Evolutionary conservation across 2,113 vertebrate species (phyloP), one percentile per base, ranked within the genome.

Genomic region (Burhinus oedicnemus): DNA sequence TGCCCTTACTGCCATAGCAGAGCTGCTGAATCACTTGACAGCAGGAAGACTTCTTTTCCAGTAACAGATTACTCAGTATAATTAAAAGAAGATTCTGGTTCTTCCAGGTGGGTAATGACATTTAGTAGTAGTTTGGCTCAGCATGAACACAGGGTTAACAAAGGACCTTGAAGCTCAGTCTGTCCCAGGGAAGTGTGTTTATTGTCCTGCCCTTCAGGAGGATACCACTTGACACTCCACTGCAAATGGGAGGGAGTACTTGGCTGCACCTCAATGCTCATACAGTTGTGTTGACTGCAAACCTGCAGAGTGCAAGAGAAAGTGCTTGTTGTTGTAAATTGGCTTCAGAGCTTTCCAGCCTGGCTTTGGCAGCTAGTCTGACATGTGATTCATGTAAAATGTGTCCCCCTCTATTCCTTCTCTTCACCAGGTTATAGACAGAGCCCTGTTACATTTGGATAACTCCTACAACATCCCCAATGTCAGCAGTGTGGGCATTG

Each of bases 401-500:
- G 14, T 36, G 3, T 26, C n/a, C 42, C 52, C 17, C 8, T n/a
- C 12, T 21, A 12, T 60, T 36, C 45, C 65, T 96, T 65, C 27
- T 97, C n/a, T 94, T 87, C 75, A 69, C 27, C 81, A 99, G 99
- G 95, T 99, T 47, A 96, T 99, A 96, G 99, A 99, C 76, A 98
- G 99, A 30, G 98, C 99, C 60, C 96, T 99, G 22, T 98, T 99
- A 51, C 99, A 99, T 96, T 98, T 99, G 99, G 99, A 99, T 83
- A 99, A 99, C 90, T 93, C 98, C n/a, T 99, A 99, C 94, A 99
- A 98, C 23, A 98, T 99, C 42, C 98, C 98, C 19, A 99, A 99
- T 44, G 93, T 99, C 44, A 97, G 98, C 10, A 98, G 99, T 1
- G 87, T 95, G 2, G 99, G 99, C 47, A 95, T 95, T 69, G 6